Percentiles rank a stretch among this genome's conserved stretches.
These are phyloP conservation scores for Trichoplusia ni DNA, from an alignment of 1,140 invertebrate genomes.

Conservation along the genomic window DNA sequence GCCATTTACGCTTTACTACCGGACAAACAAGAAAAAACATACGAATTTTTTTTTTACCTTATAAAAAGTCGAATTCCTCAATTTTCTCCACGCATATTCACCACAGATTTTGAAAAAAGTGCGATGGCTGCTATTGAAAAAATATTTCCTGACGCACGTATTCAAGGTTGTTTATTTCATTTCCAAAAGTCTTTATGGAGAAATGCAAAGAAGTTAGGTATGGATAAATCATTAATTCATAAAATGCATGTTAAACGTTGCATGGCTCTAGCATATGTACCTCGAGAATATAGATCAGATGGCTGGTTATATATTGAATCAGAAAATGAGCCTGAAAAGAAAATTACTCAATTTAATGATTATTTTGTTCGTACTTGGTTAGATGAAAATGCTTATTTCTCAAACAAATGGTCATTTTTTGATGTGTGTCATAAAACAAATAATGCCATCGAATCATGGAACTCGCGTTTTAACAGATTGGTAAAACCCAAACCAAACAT, in stretches of 20 bases:
- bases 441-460: constrained; percentile 7
- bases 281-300: constrained; percentile 1
- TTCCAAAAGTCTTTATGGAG: constrained; percentile 2
- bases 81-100: constrained; percentile 1
- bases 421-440: constrained; percentile 1
- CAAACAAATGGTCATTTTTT: constrained; percentile 3
- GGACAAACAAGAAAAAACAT: constrained; percentile 12
- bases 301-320: neutral
- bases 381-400: neutral
- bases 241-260: constrained; percentile 10
- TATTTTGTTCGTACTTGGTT: constrained; percentile 4
- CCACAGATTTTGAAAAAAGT: constrained; percentile 11
- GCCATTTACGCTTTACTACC: constrained; percentile 13
- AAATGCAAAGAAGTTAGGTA: constrained; percentile 3
- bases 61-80: constrained; percentile 7
- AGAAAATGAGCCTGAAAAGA: neutral
- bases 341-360: neutral
- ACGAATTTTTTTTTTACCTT: constrained; percentile 14
- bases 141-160: constrained; percentile 2
- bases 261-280: constrained; percentile 11
- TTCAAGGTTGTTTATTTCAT: constrained; percentile 14
- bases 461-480: constrained; percentile 2
- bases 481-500: constrained; percentile 4
- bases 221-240: constrained; percentile 1
- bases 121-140: neutral